Evolutionary conservation across 2,113 vertebrate genomes (phyloP), one percentile per base, ranked within the genome.

Genomic region (Typhlomys cinereus): DNA sequence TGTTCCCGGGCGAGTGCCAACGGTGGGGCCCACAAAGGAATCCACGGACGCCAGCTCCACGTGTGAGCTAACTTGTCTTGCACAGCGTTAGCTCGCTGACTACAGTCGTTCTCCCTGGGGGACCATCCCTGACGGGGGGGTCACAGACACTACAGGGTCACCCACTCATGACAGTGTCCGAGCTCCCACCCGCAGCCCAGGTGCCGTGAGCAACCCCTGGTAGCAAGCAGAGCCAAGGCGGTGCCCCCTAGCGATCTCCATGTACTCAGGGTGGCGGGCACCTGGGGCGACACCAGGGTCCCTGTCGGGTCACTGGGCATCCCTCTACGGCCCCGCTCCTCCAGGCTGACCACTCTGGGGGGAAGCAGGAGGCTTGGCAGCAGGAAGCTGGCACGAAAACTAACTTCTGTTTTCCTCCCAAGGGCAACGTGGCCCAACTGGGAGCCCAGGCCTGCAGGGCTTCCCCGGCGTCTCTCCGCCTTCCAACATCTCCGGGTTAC

Each of bases 361-460:
- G 50, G 34, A 52, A 64, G 61, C 1, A 1, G 1, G 0, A 4
- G 4, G 39, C 7, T 6, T 13, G 12, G 25, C 52, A 79, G 27
- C 57, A 20, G 17, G 18, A 36, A 87, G 29, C 29, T 18, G 13
- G 23, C 2, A 0, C 70, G 52, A 17, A 85, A 50, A 20, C 4
- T 7, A 10, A 59, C 91, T 83, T 61, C 44, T 78, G 64, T 82
- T 90, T 85, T 94, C 67, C 91, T 94, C 69, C 48, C 81, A 74
- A 99, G 99, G 99, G 94, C 88, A 98, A 48, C 97, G 89, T 50
- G 99, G 99, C 89, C 91, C 95, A 4, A 76, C 94, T n/a, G 99
- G 99, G 84, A 88, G 17, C 66, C 97, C 97, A 48, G 99, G 99
- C 39, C 69, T 97, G 20, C 97, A 96, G 6, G 99, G 99, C 0